Base-by-base conservation (phyloP, 2,797 vertebrate species). In the Eulemur mongoz region DNA sequence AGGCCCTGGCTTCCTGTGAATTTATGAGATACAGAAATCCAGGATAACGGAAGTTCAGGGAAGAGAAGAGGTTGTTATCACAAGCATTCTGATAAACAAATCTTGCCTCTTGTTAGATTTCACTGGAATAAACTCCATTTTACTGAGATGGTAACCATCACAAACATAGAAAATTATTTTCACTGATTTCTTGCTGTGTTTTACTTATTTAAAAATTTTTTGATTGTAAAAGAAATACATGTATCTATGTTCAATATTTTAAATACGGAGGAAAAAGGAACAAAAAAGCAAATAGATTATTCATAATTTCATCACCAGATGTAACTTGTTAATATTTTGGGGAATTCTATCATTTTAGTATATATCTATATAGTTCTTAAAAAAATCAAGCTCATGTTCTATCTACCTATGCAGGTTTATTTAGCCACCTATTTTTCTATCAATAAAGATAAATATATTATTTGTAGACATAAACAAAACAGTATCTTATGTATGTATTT, bases 41-140 rank as follows among this genome's bases (percentile, higher is more conserved):
- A 95, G 91, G 80, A 38, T 70, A 93, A 87, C 85, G 73, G 52
- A 93, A 95, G 35, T 43, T 2, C 73, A 72, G n/a, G 54, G 54
- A 88, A 65, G 12, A 54, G 25, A 57, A 38, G 43, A 50, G 9
- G 48, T 89, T 78, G 61, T 94, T 65, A 76, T 84, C 67, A 22
- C 25, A 70, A 82, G 6, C 38, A 50, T 86, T 72, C 69, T 92
- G 69, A 93, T 73, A 79, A 93, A 88, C 43, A 93, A 79, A 75
- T n/a, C 48, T 43, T 94, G 27, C 14, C 48, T 81, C 35, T 93
- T 76, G 27, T 70, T 90, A 87, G 30, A 45, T 81, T 94, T 89
- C 73, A 61, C 23, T 94, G 61, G 30, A 73, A 75, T 27, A 84
- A 80, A 61, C 35, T 40, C 35, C 22, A 63, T 82, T 88, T 76